A percentile compares a stretch with the other conserved stretches of the same genome.
Conservation (phyloP, 2,888 invertebrate species). For the Campaea margaritaria region DNA sequence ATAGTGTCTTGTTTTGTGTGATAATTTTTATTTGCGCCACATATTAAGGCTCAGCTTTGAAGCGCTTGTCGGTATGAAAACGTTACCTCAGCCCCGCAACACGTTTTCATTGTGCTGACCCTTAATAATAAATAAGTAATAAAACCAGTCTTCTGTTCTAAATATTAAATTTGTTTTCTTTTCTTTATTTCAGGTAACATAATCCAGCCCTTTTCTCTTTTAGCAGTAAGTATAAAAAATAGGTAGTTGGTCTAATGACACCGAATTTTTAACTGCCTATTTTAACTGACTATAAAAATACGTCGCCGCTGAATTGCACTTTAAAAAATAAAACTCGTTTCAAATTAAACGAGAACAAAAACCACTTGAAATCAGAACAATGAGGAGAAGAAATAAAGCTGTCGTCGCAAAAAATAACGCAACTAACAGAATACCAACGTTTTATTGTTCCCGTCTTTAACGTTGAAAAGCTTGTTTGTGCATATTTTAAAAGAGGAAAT, state of each 20-base stretch:
- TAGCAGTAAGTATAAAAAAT: not conserved
- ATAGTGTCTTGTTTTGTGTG: too few relatives aligned
- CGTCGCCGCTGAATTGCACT: not conserved
- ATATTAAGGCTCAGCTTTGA: too few relatives aligned
- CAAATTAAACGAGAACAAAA: slow-evolving; percentile 8
- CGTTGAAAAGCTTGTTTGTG: slow-evolving; percentile 39
- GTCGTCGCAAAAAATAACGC: slow-evolving; percentile 12
- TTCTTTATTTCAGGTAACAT: slow-evolving; percentile 19
- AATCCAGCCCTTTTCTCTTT: not conserved
- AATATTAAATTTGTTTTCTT: not conserved
- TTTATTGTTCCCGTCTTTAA: slow-evolving; percentile 27
- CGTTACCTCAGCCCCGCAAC: too few relatives aligned
- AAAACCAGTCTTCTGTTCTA: not conserved
- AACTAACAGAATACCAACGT: slow-evolving; percentile 25
- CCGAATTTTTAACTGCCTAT: too few relatives aligned
- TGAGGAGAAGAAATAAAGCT: slow-evolving; percentile 13
- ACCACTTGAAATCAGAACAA: slow-evolving; percentile 6
- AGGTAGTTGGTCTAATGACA: too few relatives aligned
- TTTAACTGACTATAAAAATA: too few relatives aligned
- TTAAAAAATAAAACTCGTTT: not conserved
- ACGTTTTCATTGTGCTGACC: too few relatives aligned
- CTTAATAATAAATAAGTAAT: too few relatives aligned
- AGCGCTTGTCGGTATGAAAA: too few relatives aligned
- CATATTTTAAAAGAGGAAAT: slow-evolving; percentile 49
- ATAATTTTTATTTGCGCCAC: too few relatives aligned